Percentiles rank a stretch among this genome's conserved stretches.
These are phyloP conservation scores for Epizoanthus scotinus DNA, from an alignment of 92 coral and sea anemone species.

Conservation along the genomic window DNA sequence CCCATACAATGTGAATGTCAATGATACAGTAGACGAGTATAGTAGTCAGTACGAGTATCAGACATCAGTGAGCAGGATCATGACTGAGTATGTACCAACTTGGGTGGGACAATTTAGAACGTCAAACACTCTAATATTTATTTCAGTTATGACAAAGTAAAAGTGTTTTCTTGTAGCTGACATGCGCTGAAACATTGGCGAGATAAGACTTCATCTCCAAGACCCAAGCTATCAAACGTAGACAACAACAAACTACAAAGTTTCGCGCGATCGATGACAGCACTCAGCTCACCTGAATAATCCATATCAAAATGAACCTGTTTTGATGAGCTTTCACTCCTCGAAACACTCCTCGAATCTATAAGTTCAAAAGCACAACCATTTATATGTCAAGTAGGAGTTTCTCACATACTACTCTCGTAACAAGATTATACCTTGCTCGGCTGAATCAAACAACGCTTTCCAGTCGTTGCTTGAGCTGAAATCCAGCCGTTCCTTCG, in stretches of 20 bases:
- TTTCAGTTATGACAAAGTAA: neutral
- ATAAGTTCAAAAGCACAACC: neutral
- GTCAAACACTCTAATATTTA: too few species aligned
- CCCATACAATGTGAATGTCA: too few species aligned
- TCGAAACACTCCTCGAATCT: constrained; percentile 18
- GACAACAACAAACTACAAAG: neutral
- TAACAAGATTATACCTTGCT: constrained; percentile 51
- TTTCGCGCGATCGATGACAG: neutral
- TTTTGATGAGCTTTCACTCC: constrained; percentile 48
- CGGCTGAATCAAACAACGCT: constrained; percentile 70
- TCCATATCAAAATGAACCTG: constrained; percentile 53
- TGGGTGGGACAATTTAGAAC: too few species aligned
- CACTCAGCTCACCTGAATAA: constrained; percentile 38
- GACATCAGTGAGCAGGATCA: too few species aligned
- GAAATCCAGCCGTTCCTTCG: constrained; percentile 28
- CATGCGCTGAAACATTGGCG: neutral
- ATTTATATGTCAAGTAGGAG: neutral
- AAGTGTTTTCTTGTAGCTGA: neutral
- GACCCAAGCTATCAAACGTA: neutral
- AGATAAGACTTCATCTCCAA: neutral
- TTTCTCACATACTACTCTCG: neutral
- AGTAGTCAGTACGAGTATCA: too few species aligned
- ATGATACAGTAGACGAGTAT: too few species aligned
- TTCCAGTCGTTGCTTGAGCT: constrained; percentile 69
- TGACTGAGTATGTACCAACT: too few species aligned